A percentile compares a stretch with the other conserved stretches of the same genome.
Conservation (phyloP, 2,797 vertebrate genomes). For the Protonibea diacanthus region DNA sequence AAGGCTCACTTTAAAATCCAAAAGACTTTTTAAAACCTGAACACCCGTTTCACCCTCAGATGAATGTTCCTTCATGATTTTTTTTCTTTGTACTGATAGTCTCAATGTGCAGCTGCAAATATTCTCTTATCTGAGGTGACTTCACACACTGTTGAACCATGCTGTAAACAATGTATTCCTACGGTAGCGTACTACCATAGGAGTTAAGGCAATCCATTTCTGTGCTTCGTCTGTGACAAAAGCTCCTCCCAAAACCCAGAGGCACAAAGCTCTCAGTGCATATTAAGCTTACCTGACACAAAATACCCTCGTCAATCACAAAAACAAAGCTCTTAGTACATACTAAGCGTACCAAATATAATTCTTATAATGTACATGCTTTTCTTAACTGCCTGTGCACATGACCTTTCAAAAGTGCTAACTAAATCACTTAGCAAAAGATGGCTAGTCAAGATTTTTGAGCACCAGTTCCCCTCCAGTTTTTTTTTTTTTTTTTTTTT, state of each 20-base stretch:
- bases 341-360: constrained; percentile 53
- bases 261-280: constrained; percentile 80
- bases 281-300: constrained; percentile 75
- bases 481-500: constrained; percentile 55
- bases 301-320: constrained; percentile 49
- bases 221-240: constrained; percentile 83
- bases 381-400: constrained; percentile 60
- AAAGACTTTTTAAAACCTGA: constrained; percentile 49
- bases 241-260: constrained; percentile 71
- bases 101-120: constrained; percentile 56
- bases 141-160: constrained; percentile 51
- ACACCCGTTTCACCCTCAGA: constrained; percentile 60
- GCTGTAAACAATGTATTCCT: constrained; percentile 82
- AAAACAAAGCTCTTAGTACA: constrained; percentile 66
- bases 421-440: constrained; percentile 71
- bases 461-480: constrained; percentile 74
- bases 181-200: constrained; percentile 72
- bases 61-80: constrained; percentile 46
- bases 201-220: constrained; percentile 88
- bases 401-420: constrained; percentile 55
- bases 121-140: constrained; percentile 60
- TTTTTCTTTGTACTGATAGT: constrained; percentile 44
- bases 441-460: constrained; percentile 75
- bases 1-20: constrained; percentile 77
- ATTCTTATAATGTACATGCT: constrained; percentile 60